Evolutionary conservation across 2,888 invertebrate genomes (phyloP).

Genomic region (Marronus borbonicus): DNA sequence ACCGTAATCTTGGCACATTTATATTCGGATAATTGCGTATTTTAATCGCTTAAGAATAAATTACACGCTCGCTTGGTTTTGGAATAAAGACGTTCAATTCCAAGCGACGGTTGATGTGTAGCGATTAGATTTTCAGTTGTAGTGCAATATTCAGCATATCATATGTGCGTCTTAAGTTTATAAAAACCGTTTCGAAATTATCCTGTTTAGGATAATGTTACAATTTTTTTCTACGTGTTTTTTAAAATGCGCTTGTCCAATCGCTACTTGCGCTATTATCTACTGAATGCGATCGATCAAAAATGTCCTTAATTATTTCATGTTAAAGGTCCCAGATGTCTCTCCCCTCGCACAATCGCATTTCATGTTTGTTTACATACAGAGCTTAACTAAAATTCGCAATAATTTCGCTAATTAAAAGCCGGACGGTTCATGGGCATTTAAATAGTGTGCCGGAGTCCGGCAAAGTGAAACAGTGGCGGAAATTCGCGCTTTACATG

Average conservation of each 20-base stretch:
- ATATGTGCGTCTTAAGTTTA: too few species aligned
- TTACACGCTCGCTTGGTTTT: constrained; percentile 1
- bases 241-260: too few species aligned
- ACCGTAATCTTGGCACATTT: not conserved
- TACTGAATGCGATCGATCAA: not conserved
- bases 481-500: constrained; percentile 19
- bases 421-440: not conserved
- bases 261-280: not conserved
- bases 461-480: constrained; percentile 12
- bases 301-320: constrained; percentile 6
- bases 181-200: too few species aligned
- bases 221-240: too few species aligned
- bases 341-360: not conserved
- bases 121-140: too few species aligned
- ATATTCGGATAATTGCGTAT: not conserved
- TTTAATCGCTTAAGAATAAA: constrained; percentile 11
- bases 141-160: too few species aligned
- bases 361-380: constrained; percentile 37
- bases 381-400: constrained; percentile 22
- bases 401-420: constrained; percentile 18
- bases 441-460: constrained; percentile 16
- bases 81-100: not conserved
- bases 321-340: constrained; percentile 40
- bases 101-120: too few species aligned
- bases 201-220: too few species aligned